Percentiles rank a stretch among this genome's conserved stretches.
These are phyloP conservation scores for Ciconia maguari DNA, from an alignment of 2,113 vertebrate species.

Conservation along the genomic window DNA sequence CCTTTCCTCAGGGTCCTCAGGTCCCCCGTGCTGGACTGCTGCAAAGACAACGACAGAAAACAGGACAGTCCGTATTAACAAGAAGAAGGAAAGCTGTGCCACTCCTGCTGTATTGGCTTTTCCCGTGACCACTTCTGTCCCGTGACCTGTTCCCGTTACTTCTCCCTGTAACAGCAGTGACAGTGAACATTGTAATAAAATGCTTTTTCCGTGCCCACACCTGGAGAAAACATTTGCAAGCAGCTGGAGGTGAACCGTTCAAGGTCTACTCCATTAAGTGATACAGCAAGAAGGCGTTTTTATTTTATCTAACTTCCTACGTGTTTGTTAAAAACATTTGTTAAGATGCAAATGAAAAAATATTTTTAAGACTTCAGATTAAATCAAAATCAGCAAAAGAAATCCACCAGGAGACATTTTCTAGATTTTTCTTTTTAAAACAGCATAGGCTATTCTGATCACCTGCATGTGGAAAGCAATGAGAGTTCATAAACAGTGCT, in stretches of 20 bases:
- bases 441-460: background rate
- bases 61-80: background rate
- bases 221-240: background rate
- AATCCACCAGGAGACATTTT: background rate
- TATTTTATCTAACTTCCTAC: background rate
- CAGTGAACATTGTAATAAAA: background rate
- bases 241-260: background rate
- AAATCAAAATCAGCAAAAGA: background rate
- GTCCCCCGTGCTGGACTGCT: constrained; percentile 86
- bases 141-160: background rate
- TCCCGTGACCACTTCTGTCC: background rate
- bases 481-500: background rate
- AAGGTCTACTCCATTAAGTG: background rate
- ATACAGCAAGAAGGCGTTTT: background rate
- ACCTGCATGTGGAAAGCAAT: background rate
- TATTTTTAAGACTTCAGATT: background rate
- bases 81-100: background rate
- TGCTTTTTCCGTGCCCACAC: background rate
- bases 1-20: constrained; percentile 89
- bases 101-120: background rate
- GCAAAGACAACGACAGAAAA: background rate
- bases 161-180: background rate
- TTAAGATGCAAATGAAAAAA: background rate
- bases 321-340: background rate
- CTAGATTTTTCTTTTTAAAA: background rate